Conservation (phyloP, 2,888 invertebrate genomes). For the Laspeyria flexula region DNA sequence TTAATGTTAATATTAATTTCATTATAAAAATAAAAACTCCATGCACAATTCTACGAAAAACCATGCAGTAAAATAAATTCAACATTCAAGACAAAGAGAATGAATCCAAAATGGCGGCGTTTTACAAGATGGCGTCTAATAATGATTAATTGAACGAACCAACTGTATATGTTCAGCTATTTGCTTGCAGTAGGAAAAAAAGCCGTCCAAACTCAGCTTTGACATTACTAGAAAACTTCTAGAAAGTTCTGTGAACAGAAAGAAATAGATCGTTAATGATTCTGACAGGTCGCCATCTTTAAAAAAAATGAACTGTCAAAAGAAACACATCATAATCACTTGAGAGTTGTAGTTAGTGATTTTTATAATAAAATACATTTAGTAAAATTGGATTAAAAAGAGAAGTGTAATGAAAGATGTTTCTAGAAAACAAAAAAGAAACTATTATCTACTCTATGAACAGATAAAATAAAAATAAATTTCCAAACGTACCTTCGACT, state of each 20-base stretch:
- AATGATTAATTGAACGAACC: constrained; percentile 79
- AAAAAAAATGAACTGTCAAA: constrained; percentile 1
- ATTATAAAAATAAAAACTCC: no score
- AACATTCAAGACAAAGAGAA: constrained; percentile 23
- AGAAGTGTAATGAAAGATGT: constrained; percentile 22
- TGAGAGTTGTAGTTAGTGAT: constrained; percentile 6
- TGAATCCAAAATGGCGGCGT: constrained; percentile 43
- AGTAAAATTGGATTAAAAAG: neutral
- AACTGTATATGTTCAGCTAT: constrained; percentile 85
- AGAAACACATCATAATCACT: constrained; percentile 1
- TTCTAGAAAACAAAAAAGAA: constrained; percentile 29
- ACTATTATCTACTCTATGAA: constrained; percentile 26
- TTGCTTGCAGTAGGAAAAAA: constrained; percentile 86
- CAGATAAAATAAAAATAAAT: neutral
- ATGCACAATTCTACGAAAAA: neutral
- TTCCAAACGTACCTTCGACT: constrained; percentile 31
- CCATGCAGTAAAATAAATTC: constrained; percentile 9
- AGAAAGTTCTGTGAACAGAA: constrained; percentile 79
- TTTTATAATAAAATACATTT: constrained; percentile 2
- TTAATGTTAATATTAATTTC: no score
- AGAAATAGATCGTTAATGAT: constrained; percentile 66
- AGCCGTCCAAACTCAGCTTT: constrained; percentile 83
- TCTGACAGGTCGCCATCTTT: constrained; percentile 35
- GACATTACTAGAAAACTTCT: constrained; percentile 77
- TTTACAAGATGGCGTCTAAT: constrained; percentile 57